Evolutionary conservation across 2,797 vertebrate genomes (phyloP), one percentile per base, ranked within the genome.

Genomic region (Centroberyx gerrardi): DNA sequence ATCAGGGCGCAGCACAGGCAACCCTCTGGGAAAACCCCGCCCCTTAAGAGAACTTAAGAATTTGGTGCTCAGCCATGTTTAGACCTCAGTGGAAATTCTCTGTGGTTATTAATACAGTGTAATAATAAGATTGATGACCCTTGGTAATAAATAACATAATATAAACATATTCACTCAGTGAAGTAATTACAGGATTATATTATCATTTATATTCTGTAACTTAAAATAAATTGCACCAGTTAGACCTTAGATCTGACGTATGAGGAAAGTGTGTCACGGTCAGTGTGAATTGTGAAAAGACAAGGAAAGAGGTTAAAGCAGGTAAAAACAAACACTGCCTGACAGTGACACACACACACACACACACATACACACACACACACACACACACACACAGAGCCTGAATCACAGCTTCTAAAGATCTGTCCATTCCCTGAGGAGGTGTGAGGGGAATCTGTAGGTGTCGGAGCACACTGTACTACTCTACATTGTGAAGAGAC

Each of bases 401-500:
- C n/a, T 66, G 22, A 44, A 31, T 51, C 18, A 15, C 1, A 18
- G 15, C 60, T 51, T 15, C 17, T 51, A 54, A 54, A 66, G 56
- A 56, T 52, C 1, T 28, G 6, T n/a, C 42, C 67, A 27, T 38
- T 63, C 76, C 82, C 80, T 9, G 62, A 77, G 75, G 84, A 86
- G 72, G 74, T 71, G 53, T 54, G 48, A 3, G 38, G 83, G 77
- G 84, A 85, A 62, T 86, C 65, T 53, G 60, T 62, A 28, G 70
- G 75, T 76, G 84, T 90, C 76, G 56, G 56, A 68, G 73, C 70
- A 80, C 80, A 68, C 72, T 81, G 75, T 81, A 72, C 56, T 14
- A 17, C 82, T 79, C 64, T 67, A 76, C 84, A 88, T 87, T 92
- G 89, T 91, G 77, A 76, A 68, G 49, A 83, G 82, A 94, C 89